Evolutionary conservation across 2,888 invertebrate genomes (phyloP), one percentile per base, ranked within the genome.

Genomic region (Biston stratarius): DNA sequence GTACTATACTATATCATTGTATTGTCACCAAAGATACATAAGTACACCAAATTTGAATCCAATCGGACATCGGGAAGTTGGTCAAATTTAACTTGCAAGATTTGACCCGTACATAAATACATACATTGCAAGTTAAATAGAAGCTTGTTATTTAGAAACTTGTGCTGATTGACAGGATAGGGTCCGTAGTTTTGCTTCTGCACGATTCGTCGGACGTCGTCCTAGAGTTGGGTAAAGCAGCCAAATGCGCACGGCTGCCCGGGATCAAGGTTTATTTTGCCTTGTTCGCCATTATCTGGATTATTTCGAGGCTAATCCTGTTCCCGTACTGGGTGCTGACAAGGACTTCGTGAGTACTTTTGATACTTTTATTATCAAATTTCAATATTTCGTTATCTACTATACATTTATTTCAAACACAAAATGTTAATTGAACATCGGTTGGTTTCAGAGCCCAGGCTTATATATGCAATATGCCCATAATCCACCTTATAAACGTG

Each of bases 301-400:
- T 99, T 74, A 87, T 96, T 5, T 98, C 99, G 11, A 95, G 99
- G 64, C 94, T 99, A 70, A 36, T 62, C 65, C 98, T 99, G 83
- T 97, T 98, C 44, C 99, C n/a, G 91, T 97, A n/a, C 42, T 99
- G 99, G 99, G 97, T 99, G 77, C 91, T 96, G 3, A 98, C 99
- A 92, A 97, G 96, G 40, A 49, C 49, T 0, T n/a, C 59, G 96
- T 97, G 87, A 88, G 85, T 83, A 24, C 52, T 10, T 44, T 8
- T 15, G 7, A 36, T n/a, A 47, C 15, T 7, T 5, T 38, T 38
- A 38, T 38, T 38, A 8, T 15, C 1, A 48, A 24, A 24, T 24
- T 2, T 24, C 24, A 24, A 24, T n/a, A n/a, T n/a, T n/a, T n/a
- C n/a, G n/a, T n/a, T n/a, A n/a, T n/a, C n/a, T n/a, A n/a, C n/a